Base-by-base conservation (phyloP, 1,140 invertebrate genomes). In the Microplitis mediator region DNA sequence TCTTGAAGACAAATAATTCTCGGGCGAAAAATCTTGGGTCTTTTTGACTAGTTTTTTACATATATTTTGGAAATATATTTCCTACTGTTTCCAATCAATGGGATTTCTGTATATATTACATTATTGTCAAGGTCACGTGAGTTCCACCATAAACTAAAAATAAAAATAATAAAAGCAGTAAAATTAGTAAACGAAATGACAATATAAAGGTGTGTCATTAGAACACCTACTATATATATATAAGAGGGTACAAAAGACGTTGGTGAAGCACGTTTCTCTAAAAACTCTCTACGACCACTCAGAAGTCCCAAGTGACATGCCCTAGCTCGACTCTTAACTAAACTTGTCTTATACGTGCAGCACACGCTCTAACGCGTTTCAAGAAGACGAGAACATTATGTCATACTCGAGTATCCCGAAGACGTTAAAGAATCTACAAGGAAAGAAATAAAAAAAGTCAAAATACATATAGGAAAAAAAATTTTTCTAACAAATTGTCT, bases 371-470 rank as follows among this genome's bases (percentile, higher is more conserved):
- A 14, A 34, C 58, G 11, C 56, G 34, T 58, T 13, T 50, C 52
- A 34, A 69, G 60, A 72, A 66, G 63, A 54, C 63, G 34, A 65
- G 52, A 31, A 62, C 62, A 66, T 72, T 66, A 60, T 54, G 70
- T 72, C 70, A 72, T 65, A 65, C 70, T 71, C 69, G 61, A 36
- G 50, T 63, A 39, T 54, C 58, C 50, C 16, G 60, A 62, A 14
- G 51, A n/a, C 45, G 52, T n/a, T 54, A 54, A 54, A 54, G 52
- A 54, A 54, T n/a, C 52, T 16, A 54, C 13, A 16, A 54, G 52
- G 52, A 71, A 71, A n/a, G 61, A 63, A 39, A 64, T 63, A 62
- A 63, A 71, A 16, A 67, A 64, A 32, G 23, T 16, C 32, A 16
- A 36, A 35, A 71, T 67, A 72, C 60, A 65, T 71, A 63, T 32